Evolutionary conservation across 2,888 invertebrate genomes (phyloP).

Genomic region (Ormyrus rosae): DNA sequence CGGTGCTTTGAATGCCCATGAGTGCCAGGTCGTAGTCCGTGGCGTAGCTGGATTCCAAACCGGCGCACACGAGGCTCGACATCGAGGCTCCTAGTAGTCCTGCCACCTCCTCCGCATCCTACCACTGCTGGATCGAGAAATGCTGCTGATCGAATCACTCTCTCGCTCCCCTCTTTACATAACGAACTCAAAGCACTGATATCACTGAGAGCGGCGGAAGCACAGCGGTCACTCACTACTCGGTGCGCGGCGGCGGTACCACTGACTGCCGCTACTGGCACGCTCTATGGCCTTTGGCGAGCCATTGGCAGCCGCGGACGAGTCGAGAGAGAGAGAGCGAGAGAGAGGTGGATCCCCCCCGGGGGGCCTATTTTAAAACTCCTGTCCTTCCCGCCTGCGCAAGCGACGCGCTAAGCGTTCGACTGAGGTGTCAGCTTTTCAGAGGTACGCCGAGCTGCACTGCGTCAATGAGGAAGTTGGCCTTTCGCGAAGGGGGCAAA

Average conservation of each 20-base stretch:
- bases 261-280: constrained; percentile 5
- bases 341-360: constrained; percentile 3
- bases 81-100: constrained; percentile 57
- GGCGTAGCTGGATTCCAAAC: constrained; percentile 63
- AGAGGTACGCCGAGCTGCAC: too few species aligned
- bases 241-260: constrained; percentile 42
- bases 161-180: too few species aligned
- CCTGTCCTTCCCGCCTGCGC: constrained; percentile 69
- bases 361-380: constrained; percentile 73
- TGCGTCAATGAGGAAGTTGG: too few species aligned
- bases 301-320: constrained; percentile 26
- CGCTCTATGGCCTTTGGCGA: constrained; percentile 42
- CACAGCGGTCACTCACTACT: background rate
- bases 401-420: background rate
- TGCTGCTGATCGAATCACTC: too few species aligned
- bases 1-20: constrained; percentile 76
- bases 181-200: too few species aligned
- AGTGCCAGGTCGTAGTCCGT: constrained; percentile 56
- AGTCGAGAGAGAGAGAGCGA: too few species aligned
- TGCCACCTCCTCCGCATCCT: too few species aligned
- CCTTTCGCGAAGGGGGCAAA: too few species aligned
- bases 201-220: too few species aligned
- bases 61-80: constrained; percentile 64
- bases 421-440: too few species aligned
- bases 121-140: too few species aligned